Evolutionary conservation across 2,888 invertebrate species (phyloP), one percentile per base, ranked within the genome.

Genomic region (Abscondita cerata): DNA sequence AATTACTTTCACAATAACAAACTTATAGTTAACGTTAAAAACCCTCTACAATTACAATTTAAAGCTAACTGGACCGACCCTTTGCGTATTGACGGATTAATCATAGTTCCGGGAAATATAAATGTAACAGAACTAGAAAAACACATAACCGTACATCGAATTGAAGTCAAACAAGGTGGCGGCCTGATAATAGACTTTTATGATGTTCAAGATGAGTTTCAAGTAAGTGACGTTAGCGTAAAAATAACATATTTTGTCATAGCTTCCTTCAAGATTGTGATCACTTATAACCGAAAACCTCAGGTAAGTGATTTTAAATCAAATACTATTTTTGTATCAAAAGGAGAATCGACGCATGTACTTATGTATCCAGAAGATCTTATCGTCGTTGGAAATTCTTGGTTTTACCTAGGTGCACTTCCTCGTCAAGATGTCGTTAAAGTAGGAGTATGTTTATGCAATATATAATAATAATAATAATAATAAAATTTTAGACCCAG

Each of bases 361-460:
- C 16, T 25, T 1, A 1, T 9, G 1, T 61, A 51, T 19, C 61
- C 61, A 1, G 6, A 25, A 25, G 19, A 19, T 0, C 11, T 52
- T 13, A 15, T 25, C 9, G 16, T 36, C 8, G 51, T 34, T 38
- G 61, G 61, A 8, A 55, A 61, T 6, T 50, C 55, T 9, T 61
- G 61, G 61, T 15, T 61, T 36, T 61, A 61, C 13, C n/a, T 61
- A 12, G 61, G 36, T 3, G 38, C 56, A n/a, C 55, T 61, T 13
- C 61, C 61, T 9, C 34, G 34, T 11, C 52, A 59, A n/a, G 19
- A 33, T 2, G 50, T 50, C 52, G 16, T 44, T 1, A 18, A 16
- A 16, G 52, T 58, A 13, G 31, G 8, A 16, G 6, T 44, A 5
- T 4, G 11, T 6, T 6, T 31, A 31, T 31, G 9, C 9, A n/a